Percentiles rank a stretch among this genome's conserved stretches.
Conservation (phyloP, 1,140 invertebrate genomes). For the Subanguina moxae region DNA sequence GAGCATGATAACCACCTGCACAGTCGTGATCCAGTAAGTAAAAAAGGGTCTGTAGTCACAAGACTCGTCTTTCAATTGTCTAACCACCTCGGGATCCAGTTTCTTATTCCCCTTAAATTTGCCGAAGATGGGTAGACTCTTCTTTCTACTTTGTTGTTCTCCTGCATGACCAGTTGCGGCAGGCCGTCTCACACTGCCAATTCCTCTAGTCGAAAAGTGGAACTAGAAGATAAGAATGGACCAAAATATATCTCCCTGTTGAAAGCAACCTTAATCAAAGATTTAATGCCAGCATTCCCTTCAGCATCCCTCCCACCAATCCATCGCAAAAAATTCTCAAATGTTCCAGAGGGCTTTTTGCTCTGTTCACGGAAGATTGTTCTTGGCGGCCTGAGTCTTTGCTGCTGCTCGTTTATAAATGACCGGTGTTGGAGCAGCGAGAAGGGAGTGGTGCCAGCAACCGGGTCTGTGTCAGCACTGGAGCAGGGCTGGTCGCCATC, state of each 20-base stretch:
- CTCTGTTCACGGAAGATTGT: not conserved
- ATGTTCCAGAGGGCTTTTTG: not conserved
- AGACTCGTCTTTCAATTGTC: constrained; percentile 19
- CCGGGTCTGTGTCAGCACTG: not conserved
- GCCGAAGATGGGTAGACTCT: constrained; percentile 33
- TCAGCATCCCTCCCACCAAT: constrained; percentile 3
- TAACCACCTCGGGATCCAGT: constrained; percentile 7
- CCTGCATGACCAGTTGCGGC: not conserved
- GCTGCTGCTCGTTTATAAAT: not conserved
- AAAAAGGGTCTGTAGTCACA: constrained; percentile 75
- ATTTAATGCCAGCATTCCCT: not conserved
- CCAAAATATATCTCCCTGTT: not conserved
- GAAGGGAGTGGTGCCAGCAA: not conserved
- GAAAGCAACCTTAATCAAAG: not conserved
- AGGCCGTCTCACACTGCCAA: not conserved
- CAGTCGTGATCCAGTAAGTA: constrained; percentile 93
- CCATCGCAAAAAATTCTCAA: not conserved
- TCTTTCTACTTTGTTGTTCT: not conserved
- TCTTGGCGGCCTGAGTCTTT: not conserved
- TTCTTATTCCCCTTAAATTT: constrained; percentile 9
- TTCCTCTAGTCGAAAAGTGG: not conserved
- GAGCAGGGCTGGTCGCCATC: not conserved
- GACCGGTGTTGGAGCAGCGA: not conserved
- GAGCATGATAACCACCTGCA: constrained; percentile 85
- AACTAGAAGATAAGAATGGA: not conserved